Evolutionary conservation across 2,797 vertebrate genomes (phyloP).

Genomic region (Danio albolineatus): DNA sequence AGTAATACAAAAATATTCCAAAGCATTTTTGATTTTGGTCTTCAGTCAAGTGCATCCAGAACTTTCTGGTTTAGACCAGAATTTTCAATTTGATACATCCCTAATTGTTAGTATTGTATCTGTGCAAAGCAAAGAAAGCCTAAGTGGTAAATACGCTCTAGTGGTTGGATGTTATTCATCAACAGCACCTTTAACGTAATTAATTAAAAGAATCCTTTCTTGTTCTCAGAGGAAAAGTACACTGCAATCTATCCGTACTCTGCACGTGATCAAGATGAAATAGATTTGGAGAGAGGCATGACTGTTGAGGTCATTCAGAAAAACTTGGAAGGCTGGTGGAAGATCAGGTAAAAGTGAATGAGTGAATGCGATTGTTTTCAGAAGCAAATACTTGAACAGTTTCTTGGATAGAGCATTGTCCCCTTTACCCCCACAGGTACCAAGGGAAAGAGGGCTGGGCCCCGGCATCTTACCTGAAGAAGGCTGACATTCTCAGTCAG

Average conservation of each 20-base stretch:
- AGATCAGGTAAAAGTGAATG: conserved; percentile 87
- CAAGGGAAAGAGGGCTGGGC: conserved; percentile 98
- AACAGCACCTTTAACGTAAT: conserved; percentile 1
- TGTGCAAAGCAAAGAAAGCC: not conserved
- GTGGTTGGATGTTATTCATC: not conserved
- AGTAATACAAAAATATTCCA: too few species aligned
- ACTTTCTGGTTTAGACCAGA: too few species aligned
- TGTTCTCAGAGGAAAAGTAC: conserved; percentile 90
- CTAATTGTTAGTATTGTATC: not conserved
- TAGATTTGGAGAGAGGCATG: conserved; percentile 92
- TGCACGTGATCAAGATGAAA: conserved; percentile 94
- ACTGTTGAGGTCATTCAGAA: conserved; percentile 96
- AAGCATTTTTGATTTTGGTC: too few species aligned
- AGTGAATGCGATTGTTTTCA: not conserved
- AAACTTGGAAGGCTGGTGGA: conserved; percentile 99
- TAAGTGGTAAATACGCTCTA: conserved; percentile 14
- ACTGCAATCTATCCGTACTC: conserved; percentile 92
- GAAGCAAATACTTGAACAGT: not conserved
- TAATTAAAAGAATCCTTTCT: conserved; percentile 35
- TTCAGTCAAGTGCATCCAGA: too few species aligned
- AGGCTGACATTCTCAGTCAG: conserved; percentile 82
- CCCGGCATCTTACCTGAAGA: conserved; percentile 96
- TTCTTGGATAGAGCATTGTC: not conserved
- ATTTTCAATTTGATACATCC: too few species aligned
- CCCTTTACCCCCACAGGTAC: conserved; percentile 76